Evolutionary conservation across 2,888 invertebrate species (phyloP).

Genomic region (Callyntrura sp.): DNA sequence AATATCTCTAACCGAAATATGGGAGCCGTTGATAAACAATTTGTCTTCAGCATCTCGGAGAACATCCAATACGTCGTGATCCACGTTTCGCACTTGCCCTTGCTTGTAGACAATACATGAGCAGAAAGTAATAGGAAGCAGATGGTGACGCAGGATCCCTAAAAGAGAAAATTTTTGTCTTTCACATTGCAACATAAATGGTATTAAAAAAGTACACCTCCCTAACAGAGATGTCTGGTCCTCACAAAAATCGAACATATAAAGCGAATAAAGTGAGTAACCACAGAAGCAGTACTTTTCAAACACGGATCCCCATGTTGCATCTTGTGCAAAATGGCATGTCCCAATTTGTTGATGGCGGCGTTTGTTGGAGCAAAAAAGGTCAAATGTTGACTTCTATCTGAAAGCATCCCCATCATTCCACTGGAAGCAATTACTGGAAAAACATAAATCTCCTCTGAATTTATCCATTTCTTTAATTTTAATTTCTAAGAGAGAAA

Average conservation of each 20-base stretch:
- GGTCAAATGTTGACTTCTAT: constrained; percentile 86
- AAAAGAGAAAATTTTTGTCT: too few species aligned
- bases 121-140: constrained; percentile 89
- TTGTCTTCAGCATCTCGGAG: constrained; percentile 87
- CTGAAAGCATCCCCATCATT: constrained; percentile 87
- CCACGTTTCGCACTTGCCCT: constrained; percentile 87
- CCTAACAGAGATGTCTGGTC: too few species aligned
- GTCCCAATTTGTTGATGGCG: constrained; percentile 88
- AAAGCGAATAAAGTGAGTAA: constrained; percentile 53
- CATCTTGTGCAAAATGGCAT: constrained; percentile 87
- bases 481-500: not conserved
- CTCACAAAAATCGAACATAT: not conserved
- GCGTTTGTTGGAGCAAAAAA: constrained; percentile 89
- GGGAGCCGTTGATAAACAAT: constrained; percentile 87
- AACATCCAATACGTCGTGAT: constrained; percentile 86
- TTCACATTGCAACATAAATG: too few species aligned
- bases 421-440: constrained; percentile 88
- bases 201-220: too few species aligned
- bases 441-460: constrained; percentile 43
- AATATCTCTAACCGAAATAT: constrained; percentile 87
- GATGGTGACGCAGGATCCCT: constrained; percentile 90
- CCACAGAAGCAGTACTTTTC: constrained; percentile 86
- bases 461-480: not conserved
- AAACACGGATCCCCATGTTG: constrained; percentile 88
- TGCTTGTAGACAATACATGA: constrained; percentile 88